Conservation (phyloP, 2,113 vertebrate species). For the Anthoscopus minutus region DNA sequence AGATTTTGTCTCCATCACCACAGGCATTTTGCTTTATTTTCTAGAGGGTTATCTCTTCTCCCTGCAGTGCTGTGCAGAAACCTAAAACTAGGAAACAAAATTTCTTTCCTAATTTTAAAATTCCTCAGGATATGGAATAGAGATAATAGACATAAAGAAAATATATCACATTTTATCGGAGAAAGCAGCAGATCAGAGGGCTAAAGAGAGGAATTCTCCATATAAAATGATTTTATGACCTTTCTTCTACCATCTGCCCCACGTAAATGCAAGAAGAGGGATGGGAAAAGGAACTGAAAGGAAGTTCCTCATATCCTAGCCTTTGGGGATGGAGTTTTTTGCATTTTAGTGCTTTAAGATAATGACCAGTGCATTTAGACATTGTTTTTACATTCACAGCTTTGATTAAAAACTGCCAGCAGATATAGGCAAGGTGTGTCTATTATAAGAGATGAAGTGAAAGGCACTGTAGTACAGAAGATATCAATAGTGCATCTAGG, state of each 20-base stretch:
- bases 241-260: background rate
- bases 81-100: background rate
- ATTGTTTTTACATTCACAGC: background rate
- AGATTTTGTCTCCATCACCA: background rate
- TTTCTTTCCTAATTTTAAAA: background rate
- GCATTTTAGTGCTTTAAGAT: background rate
- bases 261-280: background rate
- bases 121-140: background rate
- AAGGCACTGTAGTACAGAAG: background rate
- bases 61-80: background rate
- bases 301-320: background rate
- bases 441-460: background rate
- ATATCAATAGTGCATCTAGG: background rate
- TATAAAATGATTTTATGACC: background rate
- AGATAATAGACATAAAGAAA: background rate
- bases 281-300: background rate
- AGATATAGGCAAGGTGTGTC: background rate
- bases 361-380: background rate
- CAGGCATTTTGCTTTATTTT: background rate
- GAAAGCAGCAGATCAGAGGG: background rate
- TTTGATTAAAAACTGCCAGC: background rate
- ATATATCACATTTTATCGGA: background rate
- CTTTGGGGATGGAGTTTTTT: background rate
- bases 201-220: fast-evolving
- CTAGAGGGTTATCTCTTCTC: background rate